phyloP scores from a whole-genome alignment of 2,113 vertebrate genomes.

The Bubo scandiacus region DNA sequence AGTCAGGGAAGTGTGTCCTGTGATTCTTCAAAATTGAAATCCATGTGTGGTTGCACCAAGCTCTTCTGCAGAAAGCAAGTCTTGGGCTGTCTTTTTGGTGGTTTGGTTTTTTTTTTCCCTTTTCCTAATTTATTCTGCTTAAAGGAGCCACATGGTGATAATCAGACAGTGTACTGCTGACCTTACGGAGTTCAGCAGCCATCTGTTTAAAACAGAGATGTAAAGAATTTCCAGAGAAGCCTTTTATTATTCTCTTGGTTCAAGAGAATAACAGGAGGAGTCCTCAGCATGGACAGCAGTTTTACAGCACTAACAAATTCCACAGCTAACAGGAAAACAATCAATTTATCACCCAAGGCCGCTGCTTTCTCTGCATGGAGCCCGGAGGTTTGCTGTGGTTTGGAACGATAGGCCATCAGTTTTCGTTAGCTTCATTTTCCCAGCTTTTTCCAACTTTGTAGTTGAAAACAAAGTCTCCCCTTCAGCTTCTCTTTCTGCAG shows the following conservation, averaged over 20 bases:
- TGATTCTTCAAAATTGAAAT: not conserved
- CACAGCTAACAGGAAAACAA: constrained; percentile 23
- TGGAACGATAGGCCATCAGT: not conserved
- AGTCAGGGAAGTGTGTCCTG: not conserved
- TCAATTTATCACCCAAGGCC: not conserved
- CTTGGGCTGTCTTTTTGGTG: not conserved
- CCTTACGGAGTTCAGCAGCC: not conserved
- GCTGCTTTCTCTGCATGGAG: not conserved
- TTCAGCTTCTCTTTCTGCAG: not conserved
- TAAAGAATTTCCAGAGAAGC: not conserved
- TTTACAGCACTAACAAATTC: constrained; percentile 22
- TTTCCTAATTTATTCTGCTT: not conserved
- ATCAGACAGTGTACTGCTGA: not conserved
- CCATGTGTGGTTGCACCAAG: not conserved
- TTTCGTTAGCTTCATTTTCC: not conserved
- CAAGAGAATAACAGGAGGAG: not conserved
- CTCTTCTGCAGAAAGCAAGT: not conserved
- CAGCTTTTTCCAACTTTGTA: not conserved
- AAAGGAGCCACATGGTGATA: not conserved
- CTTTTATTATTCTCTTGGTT: not conserved
- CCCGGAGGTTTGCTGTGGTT: not conserved
- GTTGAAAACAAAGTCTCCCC: not conserved
- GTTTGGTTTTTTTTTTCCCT: not conserved
- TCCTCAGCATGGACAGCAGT: not conserved
- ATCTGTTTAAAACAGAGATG: not conserved